phyloP scores from a whole-genome alignment of 2,113 vertebrate genomes.

The Notechis scutatus region DNA sequence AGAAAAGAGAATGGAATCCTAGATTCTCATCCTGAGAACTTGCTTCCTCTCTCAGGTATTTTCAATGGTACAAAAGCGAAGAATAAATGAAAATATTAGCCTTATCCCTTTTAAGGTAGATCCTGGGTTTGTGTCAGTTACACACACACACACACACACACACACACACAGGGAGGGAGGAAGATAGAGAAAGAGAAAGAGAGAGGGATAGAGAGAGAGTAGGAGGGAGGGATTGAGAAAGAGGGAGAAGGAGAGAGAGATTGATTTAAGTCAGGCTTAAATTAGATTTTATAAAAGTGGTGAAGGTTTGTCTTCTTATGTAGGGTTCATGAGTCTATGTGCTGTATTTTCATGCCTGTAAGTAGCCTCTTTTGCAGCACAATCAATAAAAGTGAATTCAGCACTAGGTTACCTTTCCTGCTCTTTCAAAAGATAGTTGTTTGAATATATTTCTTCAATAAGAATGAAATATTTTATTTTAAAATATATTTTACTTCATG shows the following conservation, averaged over 20 bases:
- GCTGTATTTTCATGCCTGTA: neutral
- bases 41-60: neutral
- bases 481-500: no score
- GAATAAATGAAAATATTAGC: no score
- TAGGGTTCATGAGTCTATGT: neutral
- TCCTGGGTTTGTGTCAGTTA: no score
- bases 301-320: neutral
- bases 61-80: no score
- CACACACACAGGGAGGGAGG: no score
- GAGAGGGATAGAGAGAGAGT: no score
- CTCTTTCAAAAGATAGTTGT: neutral
- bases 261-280: neutral
- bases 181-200: no score
- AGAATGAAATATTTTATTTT: neutral
- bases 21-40: neutral
- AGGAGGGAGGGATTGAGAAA: no score
- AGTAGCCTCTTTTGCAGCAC: neutral
- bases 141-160: no score
- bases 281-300: neutral
- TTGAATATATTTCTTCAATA: neutral
- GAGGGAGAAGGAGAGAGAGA: neutral
- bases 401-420: neutral
- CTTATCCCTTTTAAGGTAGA: no score
- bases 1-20: neutral
- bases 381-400: neutral